Evolutionary conservation across 2,113 vertebrate species (phyloP).

Genomic region (Macaca fascicularis): DNA sequence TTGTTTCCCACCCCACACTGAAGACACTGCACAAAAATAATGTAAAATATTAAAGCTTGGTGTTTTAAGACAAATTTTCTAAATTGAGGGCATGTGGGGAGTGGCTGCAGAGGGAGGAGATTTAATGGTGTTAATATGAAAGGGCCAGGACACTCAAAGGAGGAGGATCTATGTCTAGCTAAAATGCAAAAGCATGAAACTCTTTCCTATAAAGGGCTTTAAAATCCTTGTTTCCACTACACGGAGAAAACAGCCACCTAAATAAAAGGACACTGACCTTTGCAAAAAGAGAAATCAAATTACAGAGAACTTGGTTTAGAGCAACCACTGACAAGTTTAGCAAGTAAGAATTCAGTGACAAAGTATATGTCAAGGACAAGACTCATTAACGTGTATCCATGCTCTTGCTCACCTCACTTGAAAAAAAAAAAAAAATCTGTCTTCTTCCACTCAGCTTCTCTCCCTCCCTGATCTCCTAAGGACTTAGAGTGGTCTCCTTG

Average conservation of each 20-base stretch:
- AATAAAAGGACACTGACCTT: slow-evolving; percentile 22
- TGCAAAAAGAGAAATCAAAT: slow-evolving; percentile 46
- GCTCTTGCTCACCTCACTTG: not conserved
- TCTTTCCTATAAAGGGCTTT: not conserved
- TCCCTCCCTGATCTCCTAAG: not conserved
- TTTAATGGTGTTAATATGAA: not conserved
- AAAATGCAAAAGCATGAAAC: not conserved
- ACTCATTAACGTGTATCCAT: not conserved
- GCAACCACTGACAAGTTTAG: not conserved
- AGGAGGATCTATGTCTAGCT: not conserved
- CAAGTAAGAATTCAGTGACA: not conserved
- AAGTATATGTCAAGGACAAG: slow-evolving; percentile 4
- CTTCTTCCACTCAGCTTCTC: not conserved
- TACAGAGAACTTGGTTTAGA: slow-evolving; percentile 10
- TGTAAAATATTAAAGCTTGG: not conserved
- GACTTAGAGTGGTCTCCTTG: not conserved
- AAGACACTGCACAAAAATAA: not conserved
- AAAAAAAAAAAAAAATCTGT: not conserved
- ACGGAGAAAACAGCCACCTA: not conserved
- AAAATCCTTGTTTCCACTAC: not conserved
- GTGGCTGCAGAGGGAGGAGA: not conserved
- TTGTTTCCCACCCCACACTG: not conserved
- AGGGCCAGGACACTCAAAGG: not conserved
- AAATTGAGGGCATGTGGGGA: not conserved
- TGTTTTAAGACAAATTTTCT: not conserved